Evolutionary conservation across 1,140 invertebrate species (phyloP).

Genomic region (Brachionus rotundiformis): DNA sequence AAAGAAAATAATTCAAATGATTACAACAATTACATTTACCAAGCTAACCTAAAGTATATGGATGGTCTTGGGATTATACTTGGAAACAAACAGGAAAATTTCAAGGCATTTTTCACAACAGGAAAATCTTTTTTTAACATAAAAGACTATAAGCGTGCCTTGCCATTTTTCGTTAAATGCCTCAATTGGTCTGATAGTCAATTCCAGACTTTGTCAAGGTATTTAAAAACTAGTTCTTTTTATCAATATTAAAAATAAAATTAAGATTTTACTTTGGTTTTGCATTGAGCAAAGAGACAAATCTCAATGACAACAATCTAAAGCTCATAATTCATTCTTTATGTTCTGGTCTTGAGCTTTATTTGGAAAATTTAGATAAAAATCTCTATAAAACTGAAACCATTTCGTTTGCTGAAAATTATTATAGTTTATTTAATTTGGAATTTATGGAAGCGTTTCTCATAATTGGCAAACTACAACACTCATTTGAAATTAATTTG

Average conservation of each 20-base stretch:
- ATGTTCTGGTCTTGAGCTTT: neutral
- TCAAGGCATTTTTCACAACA: neutral
- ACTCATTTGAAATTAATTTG: neutral
- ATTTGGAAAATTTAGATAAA: neutral
- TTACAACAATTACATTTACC: constrained; percentile 25
- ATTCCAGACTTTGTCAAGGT: constrained; percentile 27
- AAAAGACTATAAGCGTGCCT: neutral
- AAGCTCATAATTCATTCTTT: neutral
- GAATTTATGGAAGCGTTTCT: constrained; percentile 44
- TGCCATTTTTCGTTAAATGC: neutral
- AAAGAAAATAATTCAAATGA: neutral
- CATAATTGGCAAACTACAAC: constrained; percentile 26
- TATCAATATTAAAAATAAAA: neutral
- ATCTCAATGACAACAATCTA: neutral
- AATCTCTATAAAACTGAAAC: neutral
- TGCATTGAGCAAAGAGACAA: neutral
- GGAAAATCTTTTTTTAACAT: constrained; percentile 8
- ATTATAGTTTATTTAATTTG: constrained; percentile 30
- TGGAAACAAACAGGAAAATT: constrained; percentile 4
- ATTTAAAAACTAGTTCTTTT: neutral
- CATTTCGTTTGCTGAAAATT: neutral
- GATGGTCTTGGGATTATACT: constrained; percentile 18
- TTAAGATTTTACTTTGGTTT: constrained; percentile 40
- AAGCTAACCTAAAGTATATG: constrained; percentile 27
- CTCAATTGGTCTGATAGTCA: constrained; percentile 21